A percentile compares a stretch with the other conserved stretches of the same genome.
Conservation (phyloP, 1,140 invertebrate genomes). For the Acromyrmex charruanus region DNA sequence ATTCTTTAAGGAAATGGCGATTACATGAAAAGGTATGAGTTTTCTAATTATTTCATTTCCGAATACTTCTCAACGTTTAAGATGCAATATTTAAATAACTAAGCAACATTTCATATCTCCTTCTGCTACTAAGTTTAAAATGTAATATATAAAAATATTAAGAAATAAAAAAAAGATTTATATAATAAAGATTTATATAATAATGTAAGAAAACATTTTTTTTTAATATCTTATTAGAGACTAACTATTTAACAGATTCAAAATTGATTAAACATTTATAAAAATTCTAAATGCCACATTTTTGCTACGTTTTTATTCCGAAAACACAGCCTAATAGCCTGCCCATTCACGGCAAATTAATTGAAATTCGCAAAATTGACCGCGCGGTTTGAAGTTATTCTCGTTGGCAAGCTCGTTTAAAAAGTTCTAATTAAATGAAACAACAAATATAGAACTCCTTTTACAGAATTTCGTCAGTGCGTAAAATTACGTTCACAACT, state of each 20-base stretch:
- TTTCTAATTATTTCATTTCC: slow-evolving; percentile 47
- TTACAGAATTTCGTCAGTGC: slow-evolving; percentile 42
- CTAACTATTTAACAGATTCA: neutral
- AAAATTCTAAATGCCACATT: neutral
- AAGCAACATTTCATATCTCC: neutral
- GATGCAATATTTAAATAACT: slow-evolving; percentile 11
- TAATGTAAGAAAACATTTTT: neutral
- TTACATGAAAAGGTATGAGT: slow-evolving; percentile 10
- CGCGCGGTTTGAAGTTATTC: slow-evolving; percentile 38
- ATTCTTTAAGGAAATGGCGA: slow-evolving; percentile 35
- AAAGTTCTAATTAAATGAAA: slow-evolving; percentile 63
- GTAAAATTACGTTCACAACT: slow-evolving; percentile 43
- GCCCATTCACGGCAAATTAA: slow-evolving; percentile 31
- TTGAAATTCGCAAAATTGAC: slow-evolving; percentile 52
- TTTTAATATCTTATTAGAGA: neutral
- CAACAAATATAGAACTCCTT: slow-evolving; percentile 23
- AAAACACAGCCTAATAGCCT: slow-evolving; percentile 30
- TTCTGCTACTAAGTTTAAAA: neutral
- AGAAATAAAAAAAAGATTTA: neutral
- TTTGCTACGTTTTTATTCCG: neutral
- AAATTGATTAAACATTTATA: slow-evolving; percentile 7
- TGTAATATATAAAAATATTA: neutral
- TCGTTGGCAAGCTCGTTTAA: slow-evolving; percentile 57
- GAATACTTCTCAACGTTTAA: neutral
- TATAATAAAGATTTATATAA: no score